Conservation (phyloP, 2,888 invertebrate species). For the Calephelis perditalis region DNA sequence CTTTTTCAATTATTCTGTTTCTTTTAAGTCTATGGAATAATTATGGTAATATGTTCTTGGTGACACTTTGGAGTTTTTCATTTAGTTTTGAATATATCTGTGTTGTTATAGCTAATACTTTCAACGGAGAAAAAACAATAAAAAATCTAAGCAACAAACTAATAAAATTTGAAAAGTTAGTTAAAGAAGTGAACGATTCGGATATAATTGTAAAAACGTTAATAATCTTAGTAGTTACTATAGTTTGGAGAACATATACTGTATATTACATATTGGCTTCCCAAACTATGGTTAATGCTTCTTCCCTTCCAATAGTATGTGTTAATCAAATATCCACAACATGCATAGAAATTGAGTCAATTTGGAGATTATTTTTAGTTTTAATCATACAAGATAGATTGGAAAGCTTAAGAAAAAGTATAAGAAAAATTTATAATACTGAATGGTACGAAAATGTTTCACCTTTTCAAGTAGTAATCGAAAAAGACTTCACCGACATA, state of each 20-base stretch:
- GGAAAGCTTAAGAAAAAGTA: neutral
- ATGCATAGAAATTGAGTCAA: neutral
- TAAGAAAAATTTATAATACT: neutral
- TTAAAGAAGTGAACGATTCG: neutral
- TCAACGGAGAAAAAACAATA: neutral
- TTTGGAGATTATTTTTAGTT: neutral
- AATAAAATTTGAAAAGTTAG: neutral
- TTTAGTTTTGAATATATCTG: slow-evolving; percentile 1
- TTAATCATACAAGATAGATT: neutral
- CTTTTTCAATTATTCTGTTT: neutral
- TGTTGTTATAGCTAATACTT: neutral
- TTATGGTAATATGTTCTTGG: neutral
- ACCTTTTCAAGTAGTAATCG: neutral
- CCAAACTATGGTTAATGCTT: neutral
- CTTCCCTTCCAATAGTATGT: neutral
- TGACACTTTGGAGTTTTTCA: neutral
- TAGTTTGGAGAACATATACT: neutral
- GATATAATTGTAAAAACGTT: neutral
- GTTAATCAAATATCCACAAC: neutral
- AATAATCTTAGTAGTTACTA: neutral
- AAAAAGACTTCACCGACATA: neutral
- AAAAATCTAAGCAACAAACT: neutral
- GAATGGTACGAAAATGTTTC: neutral
- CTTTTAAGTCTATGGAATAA: neutral
- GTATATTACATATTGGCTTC: neutral